Base-by-base conservation (phyloP, 2,888 invertebrate genomes). In the Melieria omissa region DNA sequence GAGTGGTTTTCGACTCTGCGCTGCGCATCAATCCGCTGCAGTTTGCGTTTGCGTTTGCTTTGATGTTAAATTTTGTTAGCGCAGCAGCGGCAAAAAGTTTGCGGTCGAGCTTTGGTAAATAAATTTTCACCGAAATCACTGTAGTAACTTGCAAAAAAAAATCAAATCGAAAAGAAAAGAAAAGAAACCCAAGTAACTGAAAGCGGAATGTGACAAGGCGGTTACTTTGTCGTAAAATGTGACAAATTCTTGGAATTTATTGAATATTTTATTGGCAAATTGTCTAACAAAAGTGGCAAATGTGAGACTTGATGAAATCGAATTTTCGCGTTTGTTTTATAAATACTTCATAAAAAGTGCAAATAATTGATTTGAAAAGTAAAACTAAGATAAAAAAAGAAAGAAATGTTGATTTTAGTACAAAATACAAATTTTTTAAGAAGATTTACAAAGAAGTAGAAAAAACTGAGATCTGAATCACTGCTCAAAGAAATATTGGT, bases 21-120 rank as follows among this genome's bases (percentile, higher is more conserved):
- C 10, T 44, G 29, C 49, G 76, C 74, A 75, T 57, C 66, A 67
- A 70, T 66, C 63, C 80, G 29, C 78, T 77, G 77, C 79, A 76
- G 78, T 69, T 62, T 69, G 46, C 63, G 55, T 69, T 55, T 41
- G n/a, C 45, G 57, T 69, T 69, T 69, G 63, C 55, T 69, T 69
- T 63, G 69, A 69, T 67, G 67, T 67, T 52, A 69, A 63, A 63
- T 69, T 63, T 63, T 16, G 63, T 69, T 69, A 57, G 54, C 55
- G 52, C 4, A 42, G 29, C 41, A 55, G 41, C 14, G 7, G 45
- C 12, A 9, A 5, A n/a, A 5, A 14, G 12, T 55, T 69, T 63
- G 46, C 47, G 46, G 46, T 63, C 63, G 42, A 44, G 44, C 61
- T 10, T 52, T n/a, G 10, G 14, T 47, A 69, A 69, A 69, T 69